Conservation (phyloP, 2,797 vertebrate genomes). For the Chaetodon trifasciatus region DNA sequence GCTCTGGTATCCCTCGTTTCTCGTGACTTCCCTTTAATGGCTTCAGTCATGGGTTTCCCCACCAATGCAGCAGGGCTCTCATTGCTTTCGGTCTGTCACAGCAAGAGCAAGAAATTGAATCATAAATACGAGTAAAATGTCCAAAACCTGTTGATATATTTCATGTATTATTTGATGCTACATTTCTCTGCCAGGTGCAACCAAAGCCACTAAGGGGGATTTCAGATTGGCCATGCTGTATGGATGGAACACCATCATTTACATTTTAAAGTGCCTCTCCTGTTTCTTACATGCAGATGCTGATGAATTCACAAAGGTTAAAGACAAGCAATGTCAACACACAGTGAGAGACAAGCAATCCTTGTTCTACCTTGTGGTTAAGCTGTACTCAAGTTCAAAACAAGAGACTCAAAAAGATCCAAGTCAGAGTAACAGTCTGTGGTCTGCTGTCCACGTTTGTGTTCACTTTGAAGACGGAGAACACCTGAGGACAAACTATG, state of each 20-base stretch:
- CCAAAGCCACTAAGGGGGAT: not conserved
- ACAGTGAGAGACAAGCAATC: not conserved
- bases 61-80: not conserved
- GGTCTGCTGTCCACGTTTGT: not conserved
- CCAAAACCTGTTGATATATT: not conserved
- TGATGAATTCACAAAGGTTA: not conserved
- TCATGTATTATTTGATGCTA: not conserved
- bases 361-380: not conserved
- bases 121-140: not conserved
- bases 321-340: not conserved
- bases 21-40: slow-evolving; percentile 18
- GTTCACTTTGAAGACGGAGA: not conserved
- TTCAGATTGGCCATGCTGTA: not conserved
- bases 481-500: not conserved
- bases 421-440: not conserved
- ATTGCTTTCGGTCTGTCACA: slow-evolving; percentile 24
- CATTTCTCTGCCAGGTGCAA: not conserved
- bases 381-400: slow-evolving; percentile 8
- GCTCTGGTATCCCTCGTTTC: slow-evolving; percentile 30
- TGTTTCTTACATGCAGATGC: not conserved
- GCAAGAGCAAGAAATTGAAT: not conserved
- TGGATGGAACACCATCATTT: not conserved
- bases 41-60: slow-evolving; percentile 29
- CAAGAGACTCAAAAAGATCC: not conserved
- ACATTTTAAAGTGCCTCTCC: not conserved